Evolutionary conservation across 2,888 invertebrate genomes (phyloP), one percentile per base, ranked within the genome.

Genomic region (Notocelia uddmanniana): DNA sequence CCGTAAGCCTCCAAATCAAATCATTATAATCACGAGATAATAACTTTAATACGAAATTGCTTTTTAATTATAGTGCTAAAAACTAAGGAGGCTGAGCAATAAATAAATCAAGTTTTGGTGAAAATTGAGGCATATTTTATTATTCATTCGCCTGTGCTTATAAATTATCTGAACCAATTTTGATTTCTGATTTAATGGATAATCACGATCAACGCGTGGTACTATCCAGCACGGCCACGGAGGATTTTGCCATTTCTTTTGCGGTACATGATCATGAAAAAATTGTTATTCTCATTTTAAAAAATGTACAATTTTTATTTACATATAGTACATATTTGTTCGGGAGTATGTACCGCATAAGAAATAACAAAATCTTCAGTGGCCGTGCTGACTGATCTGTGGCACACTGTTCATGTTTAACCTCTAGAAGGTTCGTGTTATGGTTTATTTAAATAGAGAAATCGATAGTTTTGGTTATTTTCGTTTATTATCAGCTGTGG

Each of bases 31-130:
- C 37, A n/a, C 64, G 19, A 70, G 58, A 41, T 19, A 26, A 55
- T 34, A 34, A 55, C 45, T 69, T 69, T 57, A 57, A 57, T 48
- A 23, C 48, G 18, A 63, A 34, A 69, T 69, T 63, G 19, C 58
- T 37, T 52, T 31, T 31, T 41, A 54, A 59, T 71, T 52, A 21
- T 50, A 59, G 11, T 52, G 37, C 37, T 64, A 66, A 52, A n/a
- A 64, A 59, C 37, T 57, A 50, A 68, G 13, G 57, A 68, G 63
- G 63, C 69, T 64, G 50, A 31, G 45, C 58, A 41, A 26, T 70
- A 64, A 52, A 50, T 48, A 5, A n/a, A 31, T 3, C 34, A 63
- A 26, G 55, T 69, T 31, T 57, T 37, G n/a, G 11, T 69, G 2
- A 45, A 69, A 62, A 21, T 9, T 10, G 13, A 48, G 62, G 21